Evolutionary conservation across 2,888 invertebrate genomes (phyloP).

Genomic region (Eurytoma adleriae): DNA sequence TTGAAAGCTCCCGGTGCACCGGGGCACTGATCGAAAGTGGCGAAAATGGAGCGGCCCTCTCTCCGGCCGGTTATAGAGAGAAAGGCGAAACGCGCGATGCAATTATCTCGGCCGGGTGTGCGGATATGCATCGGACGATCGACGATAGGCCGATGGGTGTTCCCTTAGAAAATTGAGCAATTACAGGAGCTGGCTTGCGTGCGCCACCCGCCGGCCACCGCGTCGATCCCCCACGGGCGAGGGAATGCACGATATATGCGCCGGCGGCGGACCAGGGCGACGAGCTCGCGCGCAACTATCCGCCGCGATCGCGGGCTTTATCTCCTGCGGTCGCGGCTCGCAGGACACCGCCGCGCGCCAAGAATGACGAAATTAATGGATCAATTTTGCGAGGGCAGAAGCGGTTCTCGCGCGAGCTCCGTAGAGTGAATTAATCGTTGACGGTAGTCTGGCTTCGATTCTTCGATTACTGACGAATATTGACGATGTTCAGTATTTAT

Average conservation of each 20-base stretch:
- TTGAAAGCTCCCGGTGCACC: not conserved
- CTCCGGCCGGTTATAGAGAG: not conserved
- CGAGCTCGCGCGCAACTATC: too few species aligned
- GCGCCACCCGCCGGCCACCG: constrained; percentile 32
- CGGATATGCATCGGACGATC: not conserved
- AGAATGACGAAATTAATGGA: not conserved
- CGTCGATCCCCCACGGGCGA: not conserved
- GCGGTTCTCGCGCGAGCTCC: too few species aligned
- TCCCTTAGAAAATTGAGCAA: constrained; percentile 67
- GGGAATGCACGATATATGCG: not conserved
- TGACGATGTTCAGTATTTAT: too few species aligned
- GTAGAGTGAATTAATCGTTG: too few species aligned
- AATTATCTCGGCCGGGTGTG: constrained; percentile 4
- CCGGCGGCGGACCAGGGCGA: not conserved
- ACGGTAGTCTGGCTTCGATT: too few species aligned
- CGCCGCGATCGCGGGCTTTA: not conserved
- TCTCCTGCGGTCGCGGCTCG: not conserved
- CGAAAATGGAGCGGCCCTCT: not conserved
- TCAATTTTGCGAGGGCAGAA: too few species aligned
- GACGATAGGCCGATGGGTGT: constrained; percentile 2
- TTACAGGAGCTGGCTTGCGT: constrained; percentile 63
- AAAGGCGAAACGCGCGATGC: constrained; percentile 17
- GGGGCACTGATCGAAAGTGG: not conserved
- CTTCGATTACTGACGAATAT: too few species aligned
- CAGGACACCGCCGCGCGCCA: not conserved